Conservation (phyloP, 2,797 vertebrate genomes). For the Lophotriccus pileatus region DNA sequence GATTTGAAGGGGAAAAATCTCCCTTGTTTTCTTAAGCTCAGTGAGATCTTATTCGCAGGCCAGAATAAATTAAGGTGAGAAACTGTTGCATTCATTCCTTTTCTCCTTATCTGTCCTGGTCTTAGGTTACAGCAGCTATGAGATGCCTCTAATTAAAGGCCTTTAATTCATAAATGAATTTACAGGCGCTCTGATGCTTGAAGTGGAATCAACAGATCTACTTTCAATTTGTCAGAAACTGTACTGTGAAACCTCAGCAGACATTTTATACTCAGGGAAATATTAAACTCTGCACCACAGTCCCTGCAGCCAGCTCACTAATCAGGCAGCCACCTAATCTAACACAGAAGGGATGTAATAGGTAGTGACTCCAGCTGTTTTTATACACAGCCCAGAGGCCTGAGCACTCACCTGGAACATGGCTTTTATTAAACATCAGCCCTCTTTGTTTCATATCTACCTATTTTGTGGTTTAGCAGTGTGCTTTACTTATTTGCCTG, state of each 20-base stretch:
- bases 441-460: background rate
- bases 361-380: background rate
- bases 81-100: background rate
- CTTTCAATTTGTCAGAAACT: background rate
- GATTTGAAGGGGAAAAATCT: background rate
- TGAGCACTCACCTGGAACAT: slow-evolving; percentile 17
- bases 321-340: background rate
- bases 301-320: background rate
- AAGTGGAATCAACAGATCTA: background rate
- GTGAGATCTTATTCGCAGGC: background rate
- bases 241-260: background rate
- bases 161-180: background rate
- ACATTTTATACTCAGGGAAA: background rate
- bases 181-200: background rate
- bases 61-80: background rate
- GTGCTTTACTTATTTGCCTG: background rate
- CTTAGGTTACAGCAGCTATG: background rate
- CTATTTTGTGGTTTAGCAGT: background rate
- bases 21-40: background rate
- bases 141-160: background rate
- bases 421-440: slow-evolving; percentile 1
- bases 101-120: background rate
- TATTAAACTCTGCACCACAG: background rate
- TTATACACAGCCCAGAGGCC: background rate
- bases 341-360: background rate